Conservation (phyloP, 2,888 invertebrate species). For the Parnassius apollo region DNA sequence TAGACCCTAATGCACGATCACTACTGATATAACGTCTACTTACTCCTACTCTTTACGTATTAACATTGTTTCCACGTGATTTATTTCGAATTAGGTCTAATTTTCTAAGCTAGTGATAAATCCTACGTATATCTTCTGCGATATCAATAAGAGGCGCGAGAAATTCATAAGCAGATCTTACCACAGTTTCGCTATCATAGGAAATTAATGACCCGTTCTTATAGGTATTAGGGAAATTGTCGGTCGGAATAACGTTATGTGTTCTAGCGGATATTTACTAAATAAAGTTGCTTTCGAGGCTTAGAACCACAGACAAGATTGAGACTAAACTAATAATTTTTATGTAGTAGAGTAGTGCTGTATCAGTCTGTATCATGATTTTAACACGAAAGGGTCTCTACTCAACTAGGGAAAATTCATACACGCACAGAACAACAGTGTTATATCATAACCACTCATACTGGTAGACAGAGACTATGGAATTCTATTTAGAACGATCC, state of each 20-base stretch:
- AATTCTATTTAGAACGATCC: too few relatives aligned
- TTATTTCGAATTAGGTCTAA: conserved; percentile 28
- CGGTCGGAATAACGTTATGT: conserved; percentile 13
- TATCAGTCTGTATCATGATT: too few relatives aligned
- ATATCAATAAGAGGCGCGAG: conserved; percentile 13
- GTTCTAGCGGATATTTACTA: conserved; percentile 20
- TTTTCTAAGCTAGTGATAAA: conserved; percentile 17
- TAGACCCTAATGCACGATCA: conserved; percentile 64
- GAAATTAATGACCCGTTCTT: conserved; percentile 24
- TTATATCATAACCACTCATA: too few relatives aligned
- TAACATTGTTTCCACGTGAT: conserved; percentile 40
- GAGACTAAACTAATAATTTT: neutral
- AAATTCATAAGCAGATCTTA: conserved; percentile 12
- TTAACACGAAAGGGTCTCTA: too few relatives aligned
- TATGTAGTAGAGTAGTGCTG: too few relatives aligned
- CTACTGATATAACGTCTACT: conserved; percentile 62
- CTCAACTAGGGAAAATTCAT: too few relatives aligned
- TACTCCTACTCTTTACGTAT: conserved; percentile 39
- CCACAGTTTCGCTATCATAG: conserved; percentile 14
- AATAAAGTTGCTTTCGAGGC: conserved; percentile 7
- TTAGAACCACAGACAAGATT: conserved; percentile 11
- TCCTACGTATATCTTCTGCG: conserved; percentile 12
- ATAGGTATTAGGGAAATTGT: conserved; percentile 14
- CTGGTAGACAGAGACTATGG: too few relatives aligned
- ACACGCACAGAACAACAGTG: too few relatives aligned